Evolutionary conservation across 2,113 vertebrate species (phyloP).

Genomic region (Pteruthius melanotis): DNA sequence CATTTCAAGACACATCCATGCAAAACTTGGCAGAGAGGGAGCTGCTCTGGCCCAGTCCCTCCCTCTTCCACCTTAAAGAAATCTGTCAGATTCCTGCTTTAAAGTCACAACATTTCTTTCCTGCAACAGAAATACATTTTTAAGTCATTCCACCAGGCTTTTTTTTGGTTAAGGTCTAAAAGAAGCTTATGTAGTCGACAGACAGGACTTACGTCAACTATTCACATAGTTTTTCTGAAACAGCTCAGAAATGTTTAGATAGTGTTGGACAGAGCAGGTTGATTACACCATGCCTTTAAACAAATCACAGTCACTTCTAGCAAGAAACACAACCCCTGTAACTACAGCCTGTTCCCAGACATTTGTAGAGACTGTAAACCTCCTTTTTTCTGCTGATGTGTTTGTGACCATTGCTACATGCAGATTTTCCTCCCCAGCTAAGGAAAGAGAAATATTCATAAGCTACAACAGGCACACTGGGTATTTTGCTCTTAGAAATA

Average conservation of each 20-base stretch:
- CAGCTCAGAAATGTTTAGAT: not conserved
- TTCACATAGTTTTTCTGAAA: not conserved
- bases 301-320: not conserved
- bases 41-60: not conserved
- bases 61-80: constrained; percentile 17
- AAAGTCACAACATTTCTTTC: not conserved
- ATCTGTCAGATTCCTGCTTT: not conserved
- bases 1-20: constrained; percentile 25
- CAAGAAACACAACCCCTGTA: not conserved
- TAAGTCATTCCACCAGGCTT: not conserved
- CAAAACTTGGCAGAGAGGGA: constrained; percentile 21
- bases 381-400: not conserved
- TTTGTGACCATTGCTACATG: not conserved
- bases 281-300: constrained; percentile 17
- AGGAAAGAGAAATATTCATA: not conserved
- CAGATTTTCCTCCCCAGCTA: not conserved
- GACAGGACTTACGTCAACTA: not conserved
- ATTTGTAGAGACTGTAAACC: not conserved
- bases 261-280: not conserved
- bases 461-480: not conserved
- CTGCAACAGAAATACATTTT: not conserved
- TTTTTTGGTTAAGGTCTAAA: not conserved
- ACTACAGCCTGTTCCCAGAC: not conserved
- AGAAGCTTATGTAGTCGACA: not conserved
- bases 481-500: not conserved